Evolutionary conservation across 1,140 invertebrate genomes (phyloP).

Genomic region (Drosophila parvula): DNA sequence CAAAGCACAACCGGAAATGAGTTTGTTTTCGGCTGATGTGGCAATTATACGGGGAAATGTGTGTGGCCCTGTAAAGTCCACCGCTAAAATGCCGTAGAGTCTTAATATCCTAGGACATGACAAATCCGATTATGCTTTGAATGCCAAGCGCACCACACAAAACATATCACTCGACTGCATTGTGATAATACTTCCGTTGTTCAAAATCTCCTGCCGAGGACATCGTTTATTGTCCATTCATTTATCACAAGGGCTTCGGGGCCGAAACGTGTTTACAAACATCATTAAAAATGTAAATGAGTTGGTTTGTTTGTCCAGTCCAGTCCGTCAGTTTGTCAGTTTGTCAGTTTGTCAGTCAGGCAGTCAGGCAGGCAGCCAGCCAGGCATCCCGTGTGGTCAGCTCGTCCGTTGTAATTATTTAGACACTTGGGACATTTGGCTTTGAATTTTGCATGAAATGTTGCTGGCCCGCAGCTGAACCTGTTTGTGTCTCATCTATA

Average conservation of each 20-base stretch:
- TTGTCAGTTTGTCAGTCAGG: conserved; percentile 32
- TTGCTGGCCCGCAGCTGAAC: conserved; percentile 59
- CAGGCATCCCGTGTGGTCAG: conserved; percentile 42
- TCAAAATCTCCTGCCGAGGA: conserved; percentile 48
- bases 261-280: conserved; percentile 65
- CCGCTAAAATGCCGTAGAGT: conserved; percentile 17
- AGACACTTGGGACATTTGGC: conserved; percentile 67
- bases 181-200: conserved; percentile 71
- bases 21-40: conserved; percentile 66
- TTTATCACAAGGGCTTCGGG: conserved; percentile 40
- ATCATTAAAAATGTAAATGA: conserved; percentile 82
- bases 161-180: conserved; percentile 57
- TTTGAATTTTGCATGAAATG: conserved; percentile 64
- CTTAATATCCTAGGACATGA: conserved; percentile 36
- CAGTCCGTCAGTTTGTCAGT: conserved; percentile 28
- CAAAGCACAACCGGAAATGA: conserved; percentile 68
- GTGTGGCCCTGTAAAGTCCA: conserved; percentile 19
- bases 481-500: conserved; percentile 66
- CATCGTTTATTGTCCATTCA: conserved; percentile 62
- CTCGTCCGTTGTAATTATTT: conserved; percentile 68
- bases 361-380: conserved; percentile 13
- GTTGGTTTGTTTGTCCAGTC: conserved; percentile 71
- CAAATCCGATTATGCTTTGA: conserved; percentile 55
- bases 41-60: conserved; percentile 41
- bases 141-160: conserved; percentile 34